Evolutionary conservation across 2,888 invertebrate species (phyloP).

Genomic region (Drosophila pegasa): DNA sequence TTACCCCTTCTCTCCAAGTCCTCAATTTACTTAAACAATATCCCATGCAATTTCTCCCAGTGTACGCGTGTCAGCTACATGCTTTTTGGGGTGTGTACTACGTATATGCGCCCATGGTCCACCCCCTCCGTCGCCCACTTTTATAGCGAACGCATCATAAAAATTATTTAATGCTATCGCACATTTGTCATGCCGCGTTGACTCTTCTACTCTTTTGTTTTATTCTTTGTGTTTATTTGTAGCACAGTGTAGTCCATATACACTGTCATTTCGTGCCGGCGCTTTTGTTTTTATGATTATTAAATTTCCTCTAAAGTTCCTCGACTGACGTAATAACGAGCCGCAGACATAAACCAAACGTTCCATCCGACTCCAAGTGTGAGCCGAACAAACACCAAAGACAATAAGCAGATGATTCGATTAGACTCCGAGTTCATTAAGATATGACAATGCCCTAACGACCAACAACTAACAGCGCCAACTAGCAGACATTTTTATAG

Average conservation of each 20-base stretch:
- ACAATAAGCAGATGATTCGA: constrained; percentile 52
- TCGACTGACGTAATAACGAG: constrained; percentile 68
- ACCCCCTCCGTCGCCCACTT: constrained; percentile 34
- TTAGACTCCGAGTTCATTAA: constrained; percentile 56
- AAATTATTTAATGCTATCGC: constrained; percentile 80
- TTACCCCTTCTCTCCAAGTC: too few species aligned
- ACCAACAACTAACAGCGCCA: constrained; percentile 14
- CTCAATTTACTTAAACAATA: neutral
- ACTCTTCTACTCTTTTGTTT: constrained; percentile 54
- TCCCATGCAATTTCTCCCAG: neutral
- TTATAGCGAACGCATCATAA: constrained; percentile 75
- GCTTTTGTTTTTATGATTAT: constrained; percentile 74
- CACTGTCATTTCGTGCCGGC: constrained; percentile 41
- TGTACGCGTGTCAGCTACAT: constrained; percentile 44
- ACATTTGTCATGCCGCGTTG: constrained; percentile 77
- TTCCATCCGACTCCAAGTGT: neutral
- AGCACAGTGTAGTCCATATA: constrained; percentile 12
- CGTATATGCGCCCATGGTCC: neutral
- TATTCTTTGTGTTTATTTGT: constrained; percentile 42
- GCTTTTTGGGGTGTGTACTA: constrained; percentile 11
- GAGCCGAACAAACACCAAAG: constrained; percentile 10
- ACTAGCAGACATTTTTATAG: constrained; percentile 1
- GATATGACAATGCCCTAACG: constrained; percentile 45
- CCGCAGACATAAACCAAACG: constrained; percentile 20
- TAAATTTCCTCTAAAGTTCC: constrained; percentile 69